These are phyloP conservation scores for Adelosebastes latens DNA, from an alignment of 2,797 vertebrate species.

Conservation along the genomic window DNA sequence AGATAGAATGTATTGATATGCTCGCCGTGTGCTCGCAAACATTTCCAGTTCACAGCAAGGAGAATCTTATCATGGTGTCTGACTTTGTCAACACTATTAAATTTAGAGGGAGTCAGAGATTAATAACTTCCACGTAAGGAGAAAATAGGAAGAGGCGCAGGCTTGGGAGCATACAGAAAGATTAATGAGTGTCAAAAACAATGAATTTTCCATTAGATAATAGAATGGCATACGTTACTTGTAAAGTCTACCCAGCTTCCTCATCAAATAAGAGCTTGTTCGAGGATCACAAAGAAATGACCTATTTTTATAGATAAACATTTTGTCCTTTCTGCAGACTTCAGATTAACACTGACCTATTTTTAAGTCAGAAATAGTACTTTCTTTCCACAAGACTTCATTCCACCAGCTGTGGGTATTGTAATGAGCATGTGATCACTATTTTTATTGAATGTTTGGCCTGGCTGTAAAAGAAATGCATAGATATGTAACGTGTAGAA, in stretches of 20 bases:
- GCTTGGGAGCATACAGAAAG: constrained; percentile 64
- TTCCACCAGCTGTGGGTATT: constrained; percentile 17
- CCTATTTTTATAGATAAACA: constrained; percentile 60
- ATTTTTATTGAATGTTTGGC: constrained; percentile 34
- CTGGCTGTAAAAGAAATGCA: constrained; percentile 7
- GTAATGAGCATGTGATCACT: constrained; percentile 29
- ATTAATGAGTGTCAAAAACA: constrained; percentile 82
- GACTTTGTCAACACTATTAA: constrained; percentile 84
- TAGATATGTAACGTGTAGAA: constrained; percentile 12
- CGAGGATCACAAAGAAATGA: constrained; percentile 55
- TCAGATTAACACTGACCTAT: constrained; percentile 59
- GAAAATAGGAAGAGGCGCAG: constrained; percentile 61
- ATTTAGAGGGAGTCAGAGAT: constrained; percentile 79
- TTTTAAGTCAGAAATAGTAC: constrained; percentile 48
- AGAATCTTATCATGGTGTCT: constrained; percentile 81
- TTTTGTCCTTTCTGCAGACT: constrained; percentile 53
- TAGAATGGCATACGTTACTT: constrained; percentile 42
- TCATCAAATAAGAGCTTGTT: constrained; percentile 62
- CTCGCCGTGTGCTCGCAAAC: constrained; percentile 69
- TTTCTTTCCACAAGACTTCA: constrained; percentile 27
- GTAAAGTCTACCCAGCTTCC: constrained; percentile 29
- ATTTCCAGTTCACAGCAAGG: constrained; percentile 79
- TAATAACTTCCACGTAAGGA: constrained; percentile 79
- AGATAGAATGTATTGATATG: constrained; percentile 78
- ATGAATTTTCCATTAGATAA: constrained; percentile 75